Base-by-base conservation (phyloP, 2,797 vertebrate species). In the Bradypodion pumilum region DNA sequence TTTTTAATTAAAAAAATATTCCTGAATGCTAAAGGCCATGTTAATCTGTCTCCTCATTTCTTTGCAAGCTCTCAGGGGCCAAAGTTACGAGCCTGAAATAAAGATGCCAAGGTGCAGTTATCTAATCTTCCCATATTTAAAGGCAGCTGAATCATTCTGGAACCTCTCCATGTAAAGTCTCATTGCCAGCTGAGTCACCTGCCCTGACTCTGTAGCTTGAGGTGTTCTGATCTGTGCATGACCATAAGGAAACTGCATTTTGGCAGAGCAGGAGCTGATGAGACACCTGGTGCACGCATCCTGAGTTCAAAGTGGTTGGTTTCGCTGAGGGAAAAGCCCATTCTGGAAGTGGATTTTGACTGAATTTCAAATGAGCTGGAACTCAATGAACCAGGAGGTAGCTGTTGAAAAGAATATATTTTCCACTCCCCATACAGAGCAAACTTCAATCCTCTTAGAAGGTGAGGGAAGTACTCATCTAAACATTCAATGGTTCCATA, bases 341-440 rank as follows among this genome's bases (percentile, higher is more conserved):
- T 72, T 42, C 56, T 23, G 59, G 59, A 44, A 63, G 68, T 72
- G 68, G 78, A 32, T 23, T 37, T 49, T 23, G 25, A 40, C 15
- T 63, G 32, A 63, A 78, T 25, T 72, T 72, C 32, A 72, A 52
- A 21, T 63, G 42, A 4, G 13, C 73, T 52, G 21, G 29, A 32
- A 9, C 40, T 72, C 70, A 66, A 78, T 78, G 37, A 83, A 72
- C 40, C 65, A 27, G 52, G 23, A 62, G 56, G 75, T 46, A 42
- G n/a, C 72, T 78, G 44, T 78, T 78, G 46, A 84, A 84, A 84
- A 77, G 21, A 35, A 78, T 78, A 46, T 16, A 78, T 72, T 16
- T 77, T 77, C 52, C 69, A 32, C n/a, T 23, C 29, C 16, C 32
- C n/a, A n/a, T 49, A 19, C 27, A 35, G 68, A 84, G 59, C 35